Evolutionary conservation across 2,888 invertebrate genomes (phyloP), one percentile per base, ranked within the genome.

Genomic region (Urechis unicinctus): DNA sequence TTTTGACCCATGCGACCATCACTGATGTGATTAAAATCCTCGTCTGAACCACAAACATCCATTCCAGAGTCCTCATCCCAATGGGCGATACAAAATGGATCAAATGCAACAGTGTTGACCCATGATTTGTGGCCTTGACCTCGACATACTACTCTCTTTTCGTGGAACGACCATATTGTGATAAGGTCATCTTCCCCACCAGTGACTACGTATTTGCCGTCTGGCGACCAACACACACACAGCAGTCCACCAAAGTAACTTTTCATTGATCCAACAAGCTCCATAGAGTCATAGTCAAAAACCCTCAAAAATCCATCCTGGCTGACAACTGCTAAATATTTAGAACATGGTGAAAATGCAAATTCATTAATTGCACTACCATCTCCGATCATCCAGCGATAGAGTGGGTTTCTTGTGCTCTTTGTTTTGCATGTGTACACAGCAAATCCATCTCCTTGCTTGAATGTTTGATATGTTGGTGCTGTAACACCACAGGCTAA

Each of bases 121-220:
- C 98, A 98, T 55, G 95, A 95, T 66, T 91, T 85, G 79, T 97
- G 97, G 0, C 97, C 98, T 74, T 95, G 94, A 0, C 96, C 97
- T 44, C 98, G 82, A n/a, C 96, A 97, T 5, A 96, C 91, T 4
- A 97, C 94, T 50, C 93, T 83, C 64, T 91, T 85, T 73, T 97
- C 95, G 63, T 85, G 84, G 75, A 95, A 86, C 51, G 91, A 93
- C 90, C 95, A 98, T 41, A 99, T 89, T 1, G 97, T 97, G 51
- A 98, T 91, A 58, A 98, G 82, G 81, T 98, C 98, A 81, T 98
- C 98, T 80, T 98, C 98, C 3, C 98, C 98, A 0, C 98, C 98
- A 0, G 93, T 92, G 50, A 94, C 92, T 50, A 81, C 71, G 71
- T 94, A 91, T 71, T 89, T 88, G 48, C 91, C 89, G 78, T 98